Conservation (phyloP, 2,113 vertebrate genomes). For the Prunella fulvescens region DNA sequence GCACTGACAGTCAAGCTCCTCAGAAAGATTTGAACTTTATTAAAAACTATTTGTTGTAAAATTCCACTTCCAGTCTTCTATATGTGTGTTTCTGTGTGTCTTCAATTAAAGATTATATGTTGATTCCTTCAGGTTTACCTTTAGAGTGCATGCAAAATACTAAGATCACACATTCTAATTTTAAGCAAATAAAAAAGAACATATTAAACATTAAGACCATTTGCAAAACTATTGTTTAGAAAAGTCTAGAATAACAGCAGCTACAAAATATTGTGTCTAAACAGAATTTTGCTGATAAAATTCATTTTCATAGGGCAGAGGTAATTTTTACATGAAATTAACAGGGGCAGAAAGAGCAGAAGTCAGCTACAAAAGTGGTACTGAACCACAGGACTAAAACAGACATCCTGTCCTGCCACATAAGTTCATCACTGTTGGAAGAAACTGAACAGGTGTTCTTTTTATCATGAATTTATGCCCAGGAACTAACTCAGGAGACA, state of each 20-base stretch:
- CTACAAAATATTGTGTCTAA: background rate
- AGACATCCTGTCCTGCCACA: background rate
- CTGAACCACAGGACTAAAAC: background rate
- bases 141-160: background rate
- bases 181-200: background rate
- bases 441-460: background rate
- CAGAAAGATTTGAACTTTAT: background rate
- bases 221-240: background rate
- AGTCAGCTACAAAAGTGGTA: background rate
- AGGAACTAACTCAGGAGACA: background rate
- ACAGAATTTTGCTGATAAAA: background rate
- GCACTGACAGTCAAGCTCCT: background rate
- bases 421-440: background rate
- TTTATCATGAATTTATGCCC: background rate
- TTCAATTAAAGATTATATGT: background rate
- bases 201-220: background rate
- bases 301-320: background rate
- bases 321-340: background rate
- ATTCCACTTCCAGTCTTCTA: background rate
- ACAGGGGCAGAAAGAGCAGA: background rate
- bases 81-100: background rate
- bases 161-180: background rate
- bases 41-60: background rate
- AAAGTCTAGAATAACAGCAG: background rate
- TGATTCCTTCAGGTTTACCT: background rate